Base-by-base conservation (phyloP, 2,113 vertebrate genomes). In the Capreolus pygargus region DNA sequence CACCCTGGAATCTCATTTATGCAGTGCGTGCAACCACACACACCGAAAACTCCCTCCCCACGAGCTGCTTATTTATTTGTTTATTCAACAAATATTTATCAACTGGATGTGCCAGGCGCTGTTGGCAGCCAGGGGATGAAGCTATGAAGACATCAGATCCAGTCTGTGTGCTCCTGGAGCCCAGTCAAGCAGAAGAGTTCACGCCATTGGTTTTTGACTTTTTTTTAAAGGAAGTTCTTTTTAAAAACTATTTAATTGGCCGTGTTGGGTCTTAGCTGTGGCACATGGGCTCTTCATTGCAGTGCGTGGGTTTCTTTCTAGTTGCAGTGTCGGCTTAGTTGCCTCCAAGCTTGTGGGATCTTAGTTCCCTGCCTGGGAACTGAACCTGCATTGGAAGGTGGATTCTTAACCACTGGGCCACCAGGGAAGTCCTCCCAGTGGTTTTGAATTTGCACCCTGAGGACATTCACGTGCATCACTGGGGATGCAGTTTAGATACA, bases 11-110 rank as follows among this genome's bases (percentile, higher is more conserved):
- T 85, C 76, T 88, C 16, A 50, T 43, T 93, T 91, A 76, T 70
- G 50, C 92, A 25, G n/a, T 3, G 47, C 25, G 17, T 43, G 83
- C 45, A 33, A 43, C 45, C 16, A 6, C 30, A 8, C 3, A 17
- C 0, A 11, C 21, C 27, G 23, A 36, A 50, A 55, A 81, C 47
- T 55, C 82, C 64, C 61, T 14, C 7, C 83, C 67, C 3, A 7
- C 1, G 19, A 61, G 52, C 76, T 64, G 4, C 55, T 79, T 84
- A 36, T 89, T 89, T 79, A 67, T 79, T 88, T 94, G 74, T 81
- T 85, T 76, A 47, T 91, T 79, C 82, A 67, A 70, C 89, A 84
- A 23, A 92, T 74, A 52, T 82, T 57, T 87, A 60, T 57, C 89
- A 25, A 47, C 61, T 10, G n/a, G 25, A n/a, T 10, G 12, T 58